Percentiles rank a stretch among this genome's conserved stretches.
These are phyloP conservation scores for Cecropterus lyciades DNA, from an alignment of 1,140 invertebrate genomes.

Conservation along the genomic window DNA sequence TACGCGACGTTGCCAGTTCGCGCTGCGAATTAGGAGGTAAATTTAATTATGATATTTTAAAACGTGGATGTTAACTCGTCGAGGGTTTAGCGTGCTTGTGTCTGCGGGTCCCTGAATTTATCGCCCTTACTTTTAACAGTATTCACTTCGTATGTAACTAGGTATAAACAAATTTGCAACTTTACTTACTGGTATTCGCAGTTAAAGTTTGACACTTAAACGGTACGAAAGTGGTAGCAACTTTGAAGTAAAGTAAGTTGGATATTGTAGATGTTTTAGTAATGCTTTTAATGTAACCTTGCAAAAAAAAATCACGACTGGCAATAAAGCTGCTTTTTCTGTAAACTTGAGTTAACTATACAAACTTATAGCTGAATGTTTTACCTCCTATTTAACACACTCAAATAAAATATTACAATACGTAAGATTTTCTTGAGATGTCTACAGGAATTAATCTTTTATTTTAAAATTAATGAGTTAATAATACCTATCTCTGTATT, in stretches of 20 bases:
- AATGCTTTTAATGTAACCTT: slow-evolving; percentile 6
- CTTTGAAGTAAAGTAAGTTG: slow-evolving; percentile 18
- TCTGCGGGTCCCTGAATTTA: not conserved
- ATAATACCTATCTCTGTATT: too few species aligned
- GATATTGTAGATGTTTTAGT: slow-evolving; percentile 11
- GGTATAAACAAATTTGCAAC: slow-evolving; percentile 13
- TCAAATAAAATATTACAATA: too few species aligned
- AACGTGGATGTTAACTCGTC: slow-evolving; percentile 27
- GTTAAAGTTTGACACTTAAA: slow-evolving; percentile 4
- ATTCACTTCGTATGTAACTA: not conserved
- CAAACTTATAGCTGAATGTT: too few species aligned
- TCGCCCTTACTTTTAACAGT: not conserved
- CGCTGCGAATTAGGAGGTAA: slow-evolving; percentile 70
- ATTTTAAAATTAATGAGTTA: too few species aligned
- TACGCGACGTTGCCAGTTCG: slow-evolving; percentile 76
- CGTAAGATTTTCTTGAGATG: too few species aligned
- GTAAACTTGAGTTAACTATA: too few species aligned
- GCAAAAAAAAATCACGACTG: not conserved
- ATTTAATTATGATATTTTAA: slow-evolving; percentile 59
- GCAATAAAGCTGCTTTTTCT: too few species aligned
- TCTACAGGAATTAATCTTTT: too few species aligned
- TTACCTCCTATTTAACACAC: too few species aligned
- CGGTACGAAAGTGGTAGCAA: slow-evolving; percentile 9
- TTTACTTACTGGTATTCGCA: not conserved
- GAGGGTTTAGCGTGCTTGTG: slow-evolving; percentile 11